These are phyloP conservation scores for Rhynchopsitta pachyrhyncha DNA, from an alignment of 2,113 vertebrate genomes.

Conservation along the genomic window DNA sequence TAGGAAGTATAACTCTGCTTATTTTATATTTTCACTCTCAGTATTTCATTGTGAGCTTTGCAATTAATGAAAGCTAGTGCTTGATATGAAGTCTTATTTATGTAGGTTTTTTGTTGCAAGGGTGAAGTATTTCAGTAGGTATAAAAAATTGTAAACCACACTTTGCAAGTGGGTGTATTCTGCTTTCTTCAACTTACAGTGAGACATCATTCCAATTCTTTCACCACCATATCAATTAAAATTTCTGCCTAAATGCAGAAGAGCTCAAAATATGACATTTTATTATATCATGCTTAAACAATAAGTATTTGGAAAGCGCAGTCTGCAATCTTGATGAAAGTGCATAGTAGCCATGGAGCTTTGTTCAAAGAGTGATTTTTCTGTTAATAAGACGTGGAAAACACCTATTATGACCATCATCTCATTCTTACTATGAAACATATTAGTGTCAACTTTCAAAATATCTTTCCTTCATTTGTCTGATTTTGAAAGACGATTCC, in stretches of 20 bases:
- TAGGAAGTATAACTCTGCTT: not conserved
- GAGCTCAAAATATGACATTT: not conserved
- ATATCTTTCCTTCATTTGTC: not conserved
- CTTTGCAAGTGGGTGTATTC: not conserved
- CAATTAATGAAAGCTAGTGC: not conserved
- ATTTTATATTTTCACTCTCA: not conserved
- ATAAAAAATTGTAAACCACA: not conserved
- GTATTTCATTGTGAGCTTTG: not conserved
- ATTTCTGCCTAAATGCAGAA: not conserved
- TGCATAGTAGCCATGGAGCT: not conserved
- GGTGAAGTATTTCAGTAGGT: not conserved
- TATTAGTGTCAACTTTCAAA: not conserved
- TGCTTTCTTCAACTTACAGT: not conserved
- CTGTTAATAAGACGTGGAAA: not conserved
- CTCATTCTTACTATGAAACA: not conserved
- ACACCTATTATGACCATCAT: not conserved
- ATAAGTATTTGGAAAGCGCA: not conserved
- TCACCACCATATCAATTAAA: not conserved
- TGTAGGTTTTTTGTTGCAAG: not conserved
- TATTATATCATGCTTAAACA: not conserved
- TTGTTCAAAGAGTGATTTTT: not conserved
- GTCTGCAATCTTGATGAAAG: not conserved
- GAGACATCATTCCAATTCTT: not conserved
- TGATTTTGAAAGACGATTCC: not conserved
- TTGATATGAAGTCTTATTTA: not conserved